Percentiles rank a stretch among this genome's conserved stretches.
Conservation (phyloP, 2,797 vertebrate species). For the Sebastes goodei region DNA sequence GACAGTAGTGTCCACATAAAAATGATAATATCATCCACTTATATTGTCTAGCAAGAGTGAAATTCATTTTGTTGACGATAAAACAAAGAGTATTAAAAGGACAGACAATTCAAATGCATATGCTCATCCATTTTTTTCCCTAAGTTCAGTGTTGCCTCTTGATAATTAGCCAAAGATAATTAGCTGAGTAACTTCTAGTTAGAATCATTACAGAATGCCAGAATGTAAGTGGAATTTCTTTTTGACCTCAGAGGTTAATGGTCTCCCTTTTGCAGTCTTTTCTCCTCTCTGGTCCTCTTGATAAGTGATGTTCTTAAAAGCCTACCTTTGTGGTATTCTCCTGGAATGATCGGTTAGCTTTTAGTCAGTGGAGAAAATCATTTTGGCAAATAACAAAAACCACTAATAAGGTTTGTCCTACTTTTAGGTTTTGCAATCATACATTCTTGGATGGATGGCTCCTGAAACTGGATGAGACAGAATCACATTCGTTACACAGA, state of each 20-base stretch:
- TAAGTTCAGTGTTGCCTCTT: background rate
- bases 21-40: background rate
- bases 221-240: background rate
- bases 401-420: background rate
- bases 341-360: background rate
- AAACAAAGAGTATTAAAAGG: background rate
- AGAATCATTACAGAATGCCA: too few species aligned
- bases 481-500: background rate
- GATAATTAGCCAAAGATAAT: background rate
- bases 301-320: background rate
- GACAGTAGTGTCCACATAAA: background rate
- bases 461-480: background rate
- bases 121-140: background rate
- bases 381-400: background rate
- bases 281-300: background rate
- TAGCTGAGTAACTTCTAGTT: background rate
- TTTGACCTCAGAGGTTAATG: background rate
- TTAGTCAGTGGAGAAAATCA: background rate
- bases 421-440: background rate
- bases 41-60: background rate
- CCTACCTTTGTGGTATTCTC: background rate
- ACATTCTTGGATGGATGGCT: background rate
- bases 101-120: background rate
- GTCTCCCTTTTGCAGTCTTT: background rate
- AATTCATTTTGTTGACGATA: background rate